Evolutionary conservation across 2,797 vertebrate genomes (phyloP).

Genomic region (Microctenopoma stevenorrisi): DNA sequence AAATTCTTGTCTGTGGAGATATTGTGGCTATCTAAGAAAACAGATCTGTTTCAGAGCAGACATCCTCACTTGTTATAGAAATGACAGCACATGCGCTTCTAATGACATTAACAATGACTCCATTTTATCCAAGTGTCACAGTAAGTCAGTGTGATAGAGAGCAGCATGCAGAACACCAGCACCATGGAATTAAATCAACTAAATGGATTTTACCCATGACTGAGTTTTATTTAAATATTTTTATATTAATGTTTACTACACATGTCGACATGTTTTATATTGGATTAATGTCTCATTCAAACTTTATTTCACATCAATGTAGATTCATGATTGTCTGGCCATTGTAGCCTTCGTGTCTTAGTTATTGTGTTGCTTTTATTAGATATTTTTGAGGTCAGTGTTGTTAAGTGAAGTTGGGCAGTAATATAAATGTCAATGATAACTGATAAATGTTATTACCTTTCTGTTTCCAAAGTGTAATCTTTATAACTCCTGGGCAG

Average conservation of each 20-base stretch:
- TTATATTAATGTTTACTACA: not conserved
- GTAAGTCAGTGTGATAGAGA: not conserved
- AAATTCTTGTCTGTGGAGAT: not conserved
- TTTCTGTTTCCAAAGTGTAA: conserved; percentile 4
- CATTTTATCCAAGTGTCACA: not conserved
- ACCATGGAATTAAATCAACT: not conserved
- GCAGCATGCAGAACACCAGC: not conserved
- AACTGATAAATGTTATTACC: not conserved
- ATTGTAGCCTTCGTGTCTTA: not conserved
- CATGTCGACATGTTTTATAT: not conserved
- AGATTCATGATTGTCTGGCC: not conserved
- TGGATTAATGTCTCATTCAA: not conserved
- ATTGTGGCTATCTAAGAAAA: not conserved
- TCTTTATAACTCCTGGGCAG: not conserved
- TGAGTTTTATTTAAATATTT: not conserved
- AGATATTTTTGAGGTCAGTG: not conserved
- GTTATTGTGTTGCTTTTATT: not conserved
- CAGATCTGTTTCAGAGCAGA: not conserved
- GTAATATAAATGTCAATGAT: not conserved
- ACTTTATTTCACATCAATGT: not conserved
- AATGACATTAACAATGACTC: not conserved
- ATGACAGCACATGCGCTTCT: not conserved
- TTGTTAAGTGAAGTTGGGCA: conserved; percentile 2
- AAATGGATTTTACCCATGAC: not conserved
- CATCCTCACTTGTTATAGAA: not conserved